phyloP scores from a whole-genome alignment of 2,797 vertebrate genomes.

The Bovichtus diacanthus region DNA sequence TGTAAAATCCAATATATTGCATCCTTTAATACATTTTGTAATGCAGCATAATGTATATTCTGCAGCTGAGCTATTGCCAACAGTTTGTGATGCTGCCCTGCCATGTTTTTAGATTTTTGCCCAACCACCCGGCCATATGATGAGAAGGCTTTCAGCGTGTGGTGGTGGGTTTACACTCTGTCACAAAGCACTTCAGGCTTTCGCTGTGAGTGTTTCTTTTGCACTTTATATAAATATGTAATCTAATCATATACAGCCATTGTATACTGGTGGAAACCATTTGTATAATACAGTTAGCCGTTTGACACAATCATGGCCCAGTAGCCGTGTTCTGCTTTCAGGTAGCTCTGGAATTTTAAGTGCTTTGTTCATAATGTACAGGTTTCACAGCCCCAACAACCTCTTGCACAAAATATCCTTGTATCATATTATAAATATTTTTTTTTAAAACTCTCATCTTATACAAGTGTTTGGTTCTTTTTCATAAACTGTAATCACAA shows the following conservation, averaged over 20 bases:
- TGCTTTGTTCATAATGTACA: conserved; percentile 89
- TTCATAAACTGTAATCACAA: conserved; percentile 45
- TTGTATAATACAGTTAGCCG: conserved; percentile 75
- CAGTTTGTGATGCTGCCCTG: conserved; percentile 60
- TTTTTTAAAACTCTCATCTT: conserved; percentile 83
- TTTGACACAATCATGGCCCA: conserved; percentile 77
- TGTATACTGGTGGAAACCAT: conserved; percentile 79
- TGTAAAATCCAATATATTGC: conserved; percentile 90
- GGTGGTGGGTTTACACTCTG: conserved; percentile 74
- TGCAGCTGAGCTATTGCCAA: conserved; percentile 53
- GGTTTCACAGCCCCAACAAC: conserved; percentile 89
- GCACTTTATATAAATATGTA: conserved; percentile 96
- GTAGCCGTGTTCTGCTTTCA: conserved; percentile 78
- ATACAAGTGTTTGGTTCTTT: conserved; percentile 53
- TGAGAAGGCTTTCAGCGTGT: conserved; percentile 54
- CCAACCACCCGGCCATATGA: conserved; percentile 62
- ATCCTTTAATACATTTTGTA: conserved; percentile 80
- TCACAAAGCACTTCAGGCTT: conserved; percentile 84
- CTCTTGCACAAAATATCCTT: conserved; percentile 99
- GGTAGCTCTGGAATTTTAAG: conserved; percentile 78
- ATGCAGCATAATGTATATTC: conserved; percentile 70
- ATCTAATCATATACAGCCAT: conserved; percentile 80
- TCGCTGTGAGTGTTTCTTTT: conserved; percentile 83
- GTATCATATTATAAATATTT: conserved; percentile 99
- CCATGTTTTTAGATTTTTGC: conserved; percentile 63